Conservation (phyloP, 2,113 vertebrate species). For the Paramisgurnus dabryanus region DNA sequence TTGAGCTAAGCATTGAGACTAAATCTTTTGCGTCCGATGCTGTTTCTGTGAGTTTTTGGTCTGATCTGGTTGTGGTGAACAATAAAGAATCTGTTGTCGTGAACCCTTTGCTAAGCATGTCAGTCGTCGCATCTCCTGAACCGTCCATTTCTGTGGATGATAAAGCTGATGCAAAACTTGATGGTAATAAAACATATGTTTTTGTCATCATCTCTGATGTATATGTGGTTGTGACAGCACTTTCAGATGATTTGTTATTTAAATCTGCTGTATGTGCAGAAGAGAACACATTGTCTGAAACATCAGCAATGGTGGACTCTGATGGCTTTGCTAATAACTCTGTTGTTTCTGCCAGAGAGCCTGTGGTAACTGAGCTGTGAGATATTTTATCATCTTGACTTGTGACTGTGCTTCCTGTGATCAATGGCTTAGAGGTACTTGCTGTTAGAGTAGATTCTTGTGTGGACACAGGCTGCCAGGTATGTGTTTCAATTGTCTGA, state of each 20-base stretch:
- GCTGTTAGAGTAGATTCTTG: no score
- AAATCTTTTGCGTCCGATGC: not conserved
- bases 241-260: not conserved
- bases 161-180: not conserved
- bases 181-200: not conserved
- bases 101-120: not conserved
- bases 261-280: not conserved
- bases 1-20: not conserved
- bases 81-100: not conserved
- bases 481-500: not conserved
- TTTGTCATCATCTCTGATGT: not conserved
- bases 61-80: not conserved
- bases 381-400: not conserved
- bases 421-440: no score
- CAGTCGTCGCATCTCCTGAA: not conserved
- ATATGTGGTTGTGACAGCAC: not conserved
- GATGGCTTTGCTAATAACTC: not conserved
- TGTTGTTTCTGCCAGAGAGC: not conserved
- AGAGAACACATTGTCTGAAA: not conserved
- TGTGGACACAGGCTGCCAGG: no score
- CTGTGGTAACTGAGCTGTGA: not conserved
- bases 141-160: not conserved
- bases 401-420: not conserved
- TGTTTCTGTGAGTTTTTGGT: not conserved
- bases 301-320: not conserved